A percentile compares a stretch with the other conserved stretches of the same genome.
Evolutionary conservation across 2,797 vertebrate species (phyloP).

Genomic region (Gadopsis bispinosus): DNA sequence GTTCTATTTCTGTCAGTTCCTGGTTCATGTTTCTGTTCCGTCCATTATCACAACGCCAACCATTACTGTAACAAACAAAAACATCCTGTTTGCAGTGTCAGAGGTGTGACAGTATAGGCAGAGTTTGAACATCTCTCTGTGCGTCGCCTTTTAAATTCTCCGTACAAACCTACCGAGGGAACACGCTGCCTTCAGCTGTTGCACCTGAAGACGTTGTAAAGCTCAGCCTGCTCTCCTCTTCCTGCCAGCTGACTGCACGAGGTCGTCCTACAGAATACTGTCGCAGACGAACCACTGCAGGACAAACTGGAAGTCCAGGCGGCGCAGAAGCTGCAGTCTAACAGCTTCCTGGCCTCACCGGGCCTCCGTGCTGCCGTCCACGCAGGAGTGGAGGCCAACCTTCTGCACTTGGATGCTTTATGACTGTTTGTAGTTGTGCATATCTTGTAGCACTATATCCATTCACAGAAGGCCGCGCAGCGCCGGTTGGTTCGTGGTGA

Average conservation of each 20-base stretch:
- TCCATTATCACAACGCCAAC: too few species aligned
- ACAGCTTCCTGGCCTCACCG: not conserved
- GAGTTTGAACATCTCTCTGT: too few species aligned
- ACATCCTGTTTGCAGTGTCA: too few species aligned
- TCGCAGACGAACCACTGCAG: not conserved
- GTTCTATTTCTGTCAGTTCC: too few species aligned
- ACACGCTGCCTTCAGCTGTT: not conserved
- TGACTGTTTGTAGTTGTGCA: not conserved
- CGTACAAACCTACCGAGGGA: too few species aligned
- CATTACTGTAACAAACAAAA: too few species aligned
- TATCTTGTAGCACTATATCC: not conserved
- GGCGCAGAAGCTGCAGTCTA: not conserved
- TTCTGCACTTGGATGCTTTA: not conserved
- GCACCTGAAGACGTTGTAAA: slow-evolving; percentile 21
- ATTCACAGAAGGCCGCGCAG: not conserved
- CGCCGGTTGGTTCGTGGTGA: slow-evolving; percentile 16
- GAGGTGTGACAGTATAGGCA: too few species aligned
- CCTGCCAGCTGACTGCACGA: slow-evolving; percentile 26
- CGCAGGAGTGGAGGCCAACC: not conserved
- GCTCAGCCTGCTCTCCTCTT: not conserved
- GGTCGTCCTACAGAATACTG: slow-evolving; percentile 23
- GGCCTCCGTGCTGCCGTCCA: not conserved
- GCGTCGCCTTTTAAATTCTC: too few species aligned
- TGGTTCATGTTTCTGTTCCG: too few species aligned
- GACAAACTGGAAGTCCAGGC: not conserved